These are phyloP conservation scores for Chrysochloris asiatica DNA, from an alignment of 2,113 vertebrate species.

Conservation along the genomic window DNA sequence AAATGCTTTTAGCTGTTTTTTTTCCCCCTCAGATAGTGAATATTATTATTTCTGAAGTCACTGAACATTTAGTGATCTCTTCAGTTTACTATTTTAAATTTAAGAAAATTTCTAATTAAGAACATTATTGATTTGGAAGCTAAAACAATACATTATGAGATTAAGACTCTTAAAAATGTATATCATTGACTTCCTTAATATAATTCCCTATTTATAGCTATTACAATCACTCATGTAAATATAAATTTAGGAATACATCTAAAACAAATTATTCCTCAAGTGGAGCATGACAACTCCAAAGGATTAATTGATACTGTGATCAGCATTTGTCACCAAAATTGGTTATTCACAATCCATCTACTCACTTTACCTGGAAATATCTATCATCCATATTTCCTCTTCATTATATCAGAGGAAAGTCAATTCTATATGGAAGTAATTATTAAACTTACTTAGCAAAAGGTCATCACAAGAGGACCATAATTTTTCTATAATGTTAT, in stretches of 20 bases:
- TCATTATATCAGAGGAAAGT: constrained; percentile 36
- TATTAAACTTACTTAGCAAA: constrained; percentile 47
- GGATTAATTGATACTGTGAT: constrained; percentile 53
- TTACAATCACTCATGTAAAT: constrained; percentile 71
- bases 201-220: constrained; percentile 72
- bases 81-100: background rate
- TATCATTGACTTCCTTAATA: constrained; percentile 62
- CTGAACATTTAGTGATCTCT: background rate
- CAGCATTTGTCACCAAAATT: constrained; percentile 63
- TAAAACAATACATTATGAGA: constrained; percentile 3
- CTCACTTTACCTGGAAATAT: constrained; percentile 50
- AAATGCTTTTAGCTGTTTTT: background rate
- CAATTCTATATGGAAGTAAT: background rate
- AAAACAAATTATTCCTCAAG: constrained; percentile 73
- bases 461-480: background rate
- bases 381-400: constrained; percentile 46
- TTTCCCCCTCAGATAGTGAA: background rate
- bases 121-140: background rate
- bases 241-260: constrained; percentile 69
- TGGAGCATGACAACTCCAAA: constrained; percentile 58
- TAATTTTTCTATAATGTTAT: background rate
- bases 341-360: constrained; percentile 51
- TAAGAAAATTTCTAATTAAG: background rate
- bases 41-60: background rate
- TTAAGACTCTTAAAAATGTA: constrained; percentile 50